Evolutionary conservation across 2,888 invertebrate genomes (phyloP), one percentile per base, ranked within the genome.

Genomic region (Lysandra bellargus): DNA sequence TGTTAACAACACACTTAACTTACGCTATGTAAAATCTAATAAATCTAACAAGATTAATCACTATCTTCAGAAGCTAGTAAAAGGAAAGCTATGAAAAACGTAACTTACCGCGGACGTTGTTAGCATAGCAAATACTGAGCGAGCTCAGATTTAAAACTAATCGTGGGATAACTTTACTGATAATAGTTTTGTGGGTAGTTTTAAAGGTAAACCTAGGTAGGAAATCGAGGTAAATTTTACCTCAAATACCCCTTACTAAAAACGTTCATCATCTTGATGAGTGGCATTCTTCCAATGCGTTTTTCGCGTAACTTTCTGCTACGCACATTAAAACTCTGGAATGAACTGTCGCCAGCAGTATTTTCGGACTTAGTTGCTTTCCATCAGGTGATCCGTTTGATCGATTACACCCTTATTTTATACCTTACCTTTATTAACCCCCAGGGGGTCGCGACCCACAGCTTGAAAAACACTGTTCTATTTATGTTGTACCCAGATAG

Each of bases 131-230:
- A 83, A 84, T 82, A 82, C 78, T 79, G 80, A 81, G 82, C 81
- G 78, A 81, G 81, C 81, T 73, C 79, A 57, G 78, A 80, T 80
- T 84, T 85, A 82, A 84, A 83, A 83, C 83, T 83, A 84, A 84
- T 83, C 82, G 81, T 49, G 78, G 72, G 79, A 81, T 80, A 78
- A 81, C 79, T 80, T 79, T 79, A 78, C 78, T 78, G 80, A 74
- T 78, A 80, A 78, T 69, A 69, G 69, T 69, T 69, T 69, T 78
- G 78, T 69, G 9, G 69, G 69, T 69, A 69, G 64, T 30, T 69
- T 69, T 17, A 37, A 69, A 69, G 4, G 33, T 33, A 69, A 30
- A 30, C 4, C n/a, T 64, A 12, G 64, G 64, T 30, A 49, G 49
- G 9, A 49, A 57, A 57, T 57, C 17, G 17, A 57, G 57, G 17